These are phyloP conservation scores for Melanophora roralis DNA, from an alignment of 2,888 invertebrate genomes.

Conservation along the genomic window DNA sequence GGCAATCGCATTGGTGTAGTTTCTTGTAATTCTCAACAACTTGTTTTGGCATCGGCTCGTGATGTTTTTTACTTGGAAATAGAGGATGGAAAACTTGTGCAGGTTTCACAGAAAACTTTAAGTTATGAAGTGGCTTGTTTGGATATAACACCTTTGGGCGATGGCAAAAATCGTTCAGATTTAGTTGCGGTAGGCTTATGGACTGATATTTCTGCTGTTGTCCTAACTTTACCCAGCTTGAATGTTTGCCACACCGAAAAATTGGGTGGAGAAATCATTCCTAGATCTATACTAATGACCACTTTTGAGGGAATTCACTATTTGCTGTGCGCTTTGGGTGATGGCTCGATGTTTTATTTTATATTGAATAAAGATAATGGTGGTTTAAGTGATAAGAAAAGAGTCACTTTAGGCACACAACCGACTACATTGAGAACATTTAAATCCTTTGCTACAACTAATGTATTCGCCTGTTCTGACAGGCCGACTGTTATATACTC, in stretches of 20 bases:
- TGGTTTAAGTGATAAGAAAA: constrained; percentile 90
- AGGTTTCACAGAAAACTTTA: constrained; percentile 84
- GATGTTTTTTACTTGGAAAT: constrained; percentile 90
- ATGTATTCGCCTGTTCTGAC: constrained; percentile 99
- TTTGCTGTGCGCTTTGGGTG: constrained; percentile 94
- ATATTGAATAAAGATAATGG: constrained; percentile 87
- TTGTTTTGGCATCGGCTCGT: constrained; percentile 91
- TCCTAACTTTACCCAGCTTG: constrained; percentile 89
- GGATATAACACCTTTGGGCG: constrained; percentile 90
- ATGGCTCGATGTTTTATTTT: constrained; percentile 98
- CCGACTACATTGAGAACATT: constrained; percentile 96
- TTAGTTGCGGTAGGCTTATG: constrained; percentile 95
- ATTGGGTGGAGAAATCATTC: constrained; percentile 96
- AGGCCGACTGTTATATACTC: constrained; percentile 99
- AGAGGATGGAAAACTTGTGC: constrained; percentile 80
- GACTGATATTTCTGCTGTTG: constrained; percentile 96
- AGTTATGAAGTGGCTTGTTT: constrained; percentile 97
- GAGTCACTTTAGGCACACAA: constrained; percentile 97
- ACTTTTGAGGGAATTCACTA: constrained; percentile 95
- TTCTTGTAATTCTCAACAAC: constrained; percentile 86
- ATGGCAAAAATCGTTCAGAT: constrained; percentile 81
- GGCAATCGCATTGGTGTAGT: constrained; percentile 92
- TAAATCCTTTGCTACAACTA: constrained; percentile 91
- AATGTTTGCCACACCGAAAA: constrained; percentile 90
- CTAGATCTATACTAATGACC: constrained; percentile 95